phyloP scores from a whole-genome alignment of 1,140 invertebrate species.

The Heliconius nattereri region DNA sequence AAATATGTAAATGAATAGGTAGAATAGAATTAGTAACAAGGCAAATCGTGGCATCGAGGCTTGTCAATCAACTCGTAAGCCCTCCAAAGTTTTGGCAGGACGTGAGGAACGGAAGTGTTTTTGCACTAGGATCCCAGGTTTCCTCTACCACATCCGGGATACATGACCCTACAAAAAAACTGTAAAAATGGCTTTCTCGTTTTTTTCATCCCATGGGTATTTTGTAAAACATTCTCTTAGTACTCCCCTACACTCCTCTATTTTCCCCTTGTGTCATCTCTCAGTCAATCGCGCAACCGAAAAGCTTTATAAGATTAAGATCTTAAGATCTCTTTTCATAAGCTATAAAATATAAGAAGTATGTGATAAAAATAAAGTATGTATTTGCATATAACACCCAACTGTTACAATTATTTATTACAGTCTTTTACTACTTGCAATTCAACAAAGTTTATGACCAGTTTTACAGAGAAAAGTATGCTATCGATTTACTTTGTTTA shows the following conservation, averaged over 20 bases:
- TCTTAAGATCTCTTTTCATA: no score
- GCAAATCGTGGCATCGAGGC: neutral
- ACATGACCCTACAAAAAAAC: no score
- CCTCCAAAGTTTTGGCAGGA: neutral
- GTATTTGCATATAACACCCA: neutral
- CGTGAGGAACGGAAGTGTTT: neutral
- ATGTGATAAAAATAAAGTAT: neutral
- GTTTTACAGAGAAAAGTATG: slow-evolving; percentile 6
- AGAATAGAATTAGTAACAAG: neutral
- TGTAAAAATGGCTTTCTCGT: no score
- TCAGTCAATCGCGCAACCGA: no score
- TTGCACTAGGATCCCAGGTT: neutral
- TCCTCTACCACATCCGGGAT: no score
- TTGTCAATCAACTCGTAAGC: neutral
- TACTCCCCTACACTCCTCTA: no score
- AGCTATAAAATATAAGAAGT: neutral
- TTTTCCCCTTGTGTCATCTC: no score
- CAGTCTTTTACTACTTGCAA: slow-evolving; percentile 9
- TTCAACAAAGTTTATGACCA: neutral
- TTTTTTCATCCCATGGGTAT: no score
- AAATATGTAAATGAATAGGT: no score
- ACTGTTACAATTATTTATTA: slow-evolving; percentile 10
- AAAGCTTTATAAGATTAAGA: no score
- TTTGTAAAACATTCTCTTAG: no score
- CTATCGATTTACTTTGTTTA: slow-evolving; percentile 9